Conservation (phyloP, 2,888 invertebrate genomes). For the Philopedon plagiatum region DNA sequence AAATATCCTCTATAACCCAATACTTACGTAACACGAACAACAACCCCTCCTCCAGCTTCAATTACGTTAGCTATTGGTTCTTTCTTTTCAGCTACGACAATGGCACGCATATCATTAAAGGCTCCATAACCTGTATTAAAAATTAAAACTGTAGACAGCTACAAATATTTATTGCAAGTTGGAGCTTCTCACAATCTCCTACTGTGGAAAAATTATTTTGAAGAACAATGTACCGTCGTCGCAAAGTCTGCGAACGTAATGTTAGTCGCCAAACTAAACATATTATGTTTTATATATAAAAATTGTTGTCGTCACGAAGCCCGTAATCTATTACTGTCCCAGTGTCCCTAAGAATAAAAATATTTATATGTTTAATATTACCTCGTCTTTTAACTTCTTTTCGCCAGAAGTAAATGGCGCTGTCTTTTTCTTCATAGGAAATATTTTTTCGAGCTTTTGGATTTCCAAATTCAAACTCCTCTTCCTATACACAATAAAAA, state of each 20-base stretch:
- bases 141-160: too few species aligned
- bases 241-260: too few species aligned
- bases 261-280: too few species aligned
- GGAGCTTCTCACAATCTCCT: too few species aligned
- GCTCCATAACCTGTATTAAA: conserved; percentile 64
- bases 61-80: conserved; percentile 80
- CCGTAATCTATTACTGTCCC: too few species aligned
- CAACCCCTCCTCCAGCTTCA: conserved; percentile 82
- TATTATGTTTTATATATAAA: too few species aligned
- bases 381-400: conserved; percentile 69
- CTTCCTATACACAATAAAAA: conserved; percentile 74
- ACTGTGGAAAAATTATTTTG: background rate
- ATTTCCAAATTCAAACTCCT: conserved; percentile 89
- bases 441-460: conserved; percentile 72
- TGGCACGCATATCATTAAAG: conserved; percentile 70
- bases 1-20: too few species aligned
- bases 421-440: conserved; percentile 66
- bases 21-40: conserved; percentile 75
- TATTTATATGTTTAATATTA: background rate
- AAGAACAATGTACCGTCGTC: too few species aligned
- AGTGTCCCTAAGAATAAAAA: too few species aligned
- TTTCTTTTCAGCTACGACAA: conserved; percentile 75
- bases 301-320: too few species aligned
- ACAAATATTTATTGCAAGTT: background rate
- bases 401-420: conserved; percentile 74